phyloP scores from a whole-genome alignment of 2,113 vertebrate genomes.

The Dasyprocta punctata region DNA sequence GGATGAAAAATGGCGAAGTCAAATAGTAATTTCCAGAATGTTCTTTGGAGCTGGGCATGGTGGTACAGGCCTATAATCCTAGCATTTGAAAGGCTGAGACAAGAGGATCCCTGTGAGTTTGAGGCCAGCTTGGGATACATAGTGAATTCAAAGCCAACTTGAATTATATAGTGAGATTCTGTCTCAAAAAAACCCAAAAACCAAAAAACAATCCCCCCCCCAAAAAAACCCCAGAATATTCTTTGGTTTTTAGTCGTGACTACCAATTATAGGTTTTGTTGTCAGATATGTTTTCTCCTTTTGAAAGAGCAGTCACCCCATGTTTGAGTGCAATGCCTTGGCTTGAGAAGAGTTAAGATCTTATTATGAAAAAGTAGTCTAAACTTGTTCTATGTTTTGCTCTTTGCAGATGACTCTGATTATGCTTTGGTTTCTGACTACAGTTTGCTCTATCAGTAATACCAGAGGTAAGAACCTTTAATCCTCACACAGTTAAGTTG shows the following conservation, averaged over 20 bases:
- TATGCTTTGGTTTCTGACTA: slow-evolving; percentile 83
- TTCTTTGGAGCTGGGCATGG: not conserved
- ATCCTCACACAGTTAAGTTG: not conserved
- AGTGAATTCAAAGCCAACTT: not conserved
- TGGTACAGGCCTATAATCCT: not conserved
- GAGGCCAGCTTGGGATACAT: not conserved
- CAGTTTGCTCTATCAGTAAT: slow-evolving; percentile 84
- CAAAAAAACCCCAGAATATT: not conserved
- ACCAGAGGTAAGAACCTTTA: slow-evolving; percentile 79
- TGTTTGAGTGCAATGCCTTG: not conserved
- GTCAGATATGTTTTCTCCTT: not conserved
- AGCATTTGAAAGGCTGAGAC: not conserved
- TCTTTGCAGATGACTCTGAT: slow-evolving; percentile 82
- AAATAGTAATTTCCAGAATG: slow-evolving; percentile 23
- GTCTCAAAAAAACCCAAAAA: not conserved
- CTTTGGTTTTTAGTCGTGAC: not conserved
- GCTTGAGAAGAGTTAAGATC: slow-evolving; percentile 5
- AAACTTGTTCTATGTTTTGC: not conserved
- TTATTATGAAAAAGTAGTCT: not conserved
- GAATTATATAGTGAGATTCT: not conserved
- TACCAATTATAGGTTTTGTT: not conserved
- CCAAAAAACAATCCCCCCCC: not conserved
- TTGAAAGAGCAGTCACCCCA: not conserved
- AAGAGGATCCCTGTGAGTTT: not conserved
- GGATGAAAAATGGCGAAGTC: not conserved